phyloP scores from a whole-genome alignment of 2,797 vertebrate species.

The Podarcis siculus region DNA sequence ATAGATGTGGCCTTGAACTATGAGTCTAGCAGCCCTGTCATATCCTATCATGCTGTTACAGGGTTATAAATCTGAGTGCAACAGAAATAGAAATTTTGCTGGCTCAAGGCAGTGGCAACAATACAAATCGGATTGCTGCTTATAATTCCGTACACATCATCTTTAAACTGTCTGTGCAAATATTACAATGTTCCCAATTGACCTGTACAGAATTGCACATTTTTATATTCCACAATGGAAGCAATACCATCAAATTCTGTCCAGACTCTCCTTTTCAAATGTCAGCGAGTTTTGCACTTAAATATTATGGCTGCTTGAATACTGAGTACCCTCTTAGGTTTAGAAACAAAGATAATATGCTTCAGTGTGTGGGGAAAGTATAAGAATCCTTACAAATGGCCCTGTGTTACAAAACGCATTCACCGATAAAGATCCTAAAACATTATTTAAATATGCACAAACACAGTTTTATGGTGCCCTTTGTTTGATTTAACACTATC shows the following conservation, averaged over 20 bases:
- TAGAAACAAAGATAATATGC: slow-evolving; percentile 57
- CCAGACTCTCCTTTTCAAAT: slow-evolving; percentile 60
- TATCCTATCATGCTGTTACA: slow-evolving; percentile 5
- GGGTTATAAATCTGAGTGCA: neutral
- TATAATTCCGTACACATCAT: slow-evolving; percentile 42
- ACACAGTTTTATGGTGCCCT: slow-evolving; percentile 40
- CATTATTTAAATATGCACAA: slow-evolving; percentile 59
- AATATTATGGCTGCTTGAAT: slow-evolving; percentile 52
- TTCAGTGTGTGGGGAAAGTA: slow-evolving; percentile 39
- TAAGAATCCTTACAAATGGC: slow-evolving; percentile 45
- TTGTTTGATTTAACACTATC: slow-evolving; percentile 49
- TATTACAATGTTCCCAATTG: slow-evolving; percentile 45
- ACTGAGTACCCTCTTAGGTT: slow-evolving; percentile 36
- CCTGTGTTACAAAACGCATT: slow-evolving; percentile 38
- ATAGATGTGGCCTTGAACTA: slow-evolving; percentile 3
- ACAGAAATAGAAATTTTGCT: slow-evolving; percentile 11
- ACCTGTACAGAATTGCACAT: slow-evolving; percentile 29
- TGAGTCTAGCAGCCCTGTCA: neutral
- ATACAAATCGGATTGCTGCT: slow-evolving; percentile 1
- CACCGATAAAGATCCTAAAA: slow-evolving; percentile 36
- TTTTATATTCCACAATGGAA: slow-evolving; percentile 48
- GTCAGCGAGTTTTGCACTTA: slow-evolving; percentile 41
- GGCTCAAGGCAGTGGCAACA: slow-evolving; percentile 5
- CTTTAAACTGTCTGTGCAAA: slow-evolving; percentile 39
- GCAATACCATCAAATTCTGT: slow-evolving; percentile 41